A percentile compares a stretch with the other conserved stretches of the same genome.
phyloP scores from a whole-genome alignment of 2,113 vertebrate genomes.

The Xenopus laevis region DNA sequence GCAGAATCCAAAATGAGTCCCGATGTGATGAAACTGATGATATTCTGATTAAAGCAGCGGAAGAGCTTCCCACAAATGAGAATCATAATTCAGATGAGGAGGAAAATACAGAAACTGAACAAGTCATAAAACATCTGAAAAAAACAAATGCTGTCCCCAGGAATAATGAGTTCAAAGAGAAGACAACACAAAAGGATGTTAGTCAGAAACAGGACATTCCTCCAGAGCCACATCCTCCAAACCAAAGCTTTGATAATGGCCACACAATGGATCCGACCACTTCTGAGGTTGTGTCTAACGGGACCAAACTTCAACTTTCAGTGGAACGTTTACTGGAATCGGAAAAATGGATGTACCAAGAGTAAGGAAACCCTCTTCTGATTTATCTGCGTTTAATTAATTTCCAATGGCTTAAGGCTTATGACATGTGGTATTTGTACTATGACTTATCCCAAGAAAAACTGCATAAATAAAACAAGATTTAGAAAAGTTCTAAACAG shows the following conservation, averaged over 20 bases:
- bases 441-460: too few relatives aligned
- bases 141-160: not conserved
- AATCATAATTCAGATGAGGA: not conserved
- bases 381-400: not conserved
- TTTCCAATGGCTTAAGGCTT: too few relatives aligned
- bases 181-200: not conserved
- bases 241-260: not conserved
- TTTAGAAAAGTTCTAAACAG: too few relatives aligned
- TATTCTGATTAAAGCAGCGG: not conserved
- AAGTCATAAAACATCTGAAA: not conserved
- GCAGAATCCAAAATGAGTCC: not conserved
- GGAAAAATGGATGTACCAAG: constrained; percentile 18
- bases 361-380: constrained; percentile 1
- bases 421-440: too few relatives aligned
- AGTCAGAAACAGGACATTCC: not conserved
- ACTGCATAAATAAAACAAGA: too few relatives aligned
- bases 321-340: not conserved
- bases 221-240: not conserved
- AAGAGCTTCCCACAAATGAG: not conserved
- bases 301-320: not conserved
- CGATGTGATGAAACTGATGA: not conserved
- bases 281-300: not conserved
- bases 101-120: not conserved
- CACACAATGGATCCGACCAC: not conserved
- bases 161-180: not conserved